Base-by-base conservation (phyloP, 2,113 vertebrate genomes). In the Motacilla tschutschensis region DNA sequence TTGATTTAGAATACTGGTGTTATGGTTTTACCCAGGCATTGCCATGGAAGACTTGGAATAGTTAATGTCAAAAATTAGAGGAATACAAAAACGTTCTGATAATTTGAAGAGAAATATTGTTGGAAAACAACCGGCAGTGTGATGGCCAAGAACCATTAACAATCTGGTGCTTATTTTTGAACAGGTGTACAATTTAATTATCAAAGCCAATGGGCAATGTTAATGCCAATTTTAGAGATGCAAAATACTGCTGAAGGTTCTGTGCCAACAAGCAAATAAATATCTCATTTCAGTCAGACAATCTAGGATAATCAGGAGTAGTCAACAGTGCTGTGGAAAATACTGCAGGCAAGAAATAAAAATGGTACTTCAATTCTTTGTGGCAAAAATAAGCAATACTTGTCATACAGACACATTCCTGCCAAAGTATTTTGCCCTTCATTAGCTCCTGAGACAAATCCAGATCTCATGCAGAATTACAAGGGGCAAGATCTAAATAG, bases 121-220 rank as follows among this genome's bases (percentile, higher is more conserved):
- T 95, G 89, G 89, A 92, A 87, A 94, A 91, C 44, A 79, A 94
- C 60, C 9, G 54, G 63, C 44, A 86, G 44, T 71, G 33, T 73
- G 74, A 73, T 79, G 60, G 88, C 88, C 91, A 95, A 94, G 74
- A 95, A 93, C 84, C 94, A 92, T 96, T 95, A 96, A 93, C 93
- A 95, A 95, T 95, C 95, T 96, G 94, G 88, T 93, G 86, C 91
- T 93, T 96, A 91, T 95, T 93, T 91, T 90, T 93, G 86, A 94
- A 90, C 94, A 95, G 94, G 92, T 95, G 94, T 95, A 92, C 89
- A 95, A 90, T 95, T 94, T 92, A 94, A 93, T 95, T 91, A 95
- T 91, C 84, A 93, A 94, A 95, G 91, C 91, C 94, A 95, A 84
- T 83, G 84, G 88, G 88, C 79, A 90, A 89, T 80, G 91, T 83